A percentile compares a stretch with the other conserved stretches of the same genome.
Evolutionary conservation across 2,797 vertebrate species (phyloP).

Genomic region (Tinamus major): DNA sequence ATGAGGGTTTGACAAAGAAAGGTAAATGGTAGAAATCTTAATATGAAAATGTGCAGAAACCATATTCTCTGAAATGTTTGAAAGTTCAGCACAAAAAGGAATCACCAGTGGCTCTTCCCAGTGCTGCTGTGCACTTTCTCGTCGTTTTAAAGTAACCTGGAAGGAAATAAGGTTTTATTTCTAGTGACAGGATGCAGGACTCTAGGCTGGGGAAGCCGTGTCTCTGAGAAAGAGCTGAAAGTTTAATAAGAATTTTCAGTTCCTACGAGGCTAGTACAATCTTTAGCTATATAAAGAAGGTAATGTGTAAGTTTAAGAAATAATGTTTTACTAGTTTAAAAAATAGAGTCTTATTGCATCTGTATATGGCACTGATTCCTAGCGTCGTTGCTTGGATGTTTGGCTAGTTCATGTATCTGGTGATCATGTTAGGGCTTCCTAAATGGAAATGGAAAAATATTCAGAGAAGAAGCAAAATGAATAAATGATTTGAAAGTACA

Average conservation of each 20-base stretch:
- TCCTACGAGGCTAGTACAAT: neutral
- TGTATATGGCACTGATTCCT: neutral
- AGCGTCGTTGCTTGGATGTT: neutral
- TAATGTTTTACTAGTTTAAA: neutral
- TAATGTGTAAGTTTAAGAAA: neutral
- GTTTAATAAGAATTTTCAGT: neutral
- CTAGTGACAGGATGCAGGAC: neutral
- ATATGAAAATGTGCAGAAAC: neutral
- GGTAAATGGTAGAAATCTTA: neutral
- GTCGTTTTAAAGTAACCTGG: neutral
- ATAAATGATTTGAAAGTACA: neutral
- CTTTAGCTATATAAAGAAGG: neutral
- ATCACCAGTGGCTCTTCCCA: neutral
- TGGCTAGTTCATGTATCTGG: neutral
- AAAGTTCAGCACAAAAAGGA: neutral
- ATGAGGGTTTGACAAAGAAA: neutral
- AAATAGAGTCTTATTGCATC: neutral
- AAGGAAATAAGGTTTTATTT: neutral
- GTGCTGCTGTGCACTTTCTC: neutral
- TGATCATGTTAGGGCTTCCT: neutral
- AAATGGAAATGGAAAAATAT: neutral
- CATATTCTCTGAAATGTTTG: neutral
- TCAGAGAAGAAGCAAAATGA: neutral
- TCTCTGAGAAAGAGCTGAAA: neutral
- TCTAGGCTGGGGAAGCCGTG: neutral